Base-by-base conservation (phyloP, 2,113 vertebrate genomes). In the Perognathus longimembris region DNA sequence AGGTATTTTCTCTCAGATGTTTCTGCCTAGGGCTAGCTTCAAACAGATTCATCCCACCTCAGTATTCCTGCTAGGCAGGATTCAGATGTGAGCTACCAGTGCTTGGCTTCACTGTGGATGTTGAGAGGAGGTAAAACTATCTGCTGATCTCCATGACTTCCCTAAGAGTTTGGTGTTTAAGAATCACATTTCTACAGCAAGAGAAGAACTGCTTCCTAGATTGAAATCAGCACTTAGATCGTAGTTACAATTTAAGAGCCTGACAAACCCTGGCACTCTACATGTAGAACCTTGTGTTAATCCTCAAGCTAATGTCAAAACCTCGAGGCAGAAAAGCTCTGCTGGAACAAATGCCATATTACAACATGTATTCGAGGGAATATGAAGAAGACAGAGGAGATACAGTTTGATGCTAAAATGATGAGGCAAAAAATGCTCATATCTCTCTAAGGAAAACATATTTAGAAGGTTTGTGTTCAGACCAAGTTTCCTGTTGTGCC, bases 361-460 rank as follows among this genome's bases (percentile, higher is more conserved):
- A 34, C 30, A 82, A 64, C 38, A 87, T 50, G 45, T 63, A 63
- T 63, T 77, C n/a, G 79, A 80, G 40, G 22, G 36, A 71, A 40
- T 76, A 74, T 61, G 32, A 66, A 86, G 89, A 94, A 42, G n/a
- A 50, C 7, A 45, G 30, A 36, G 28, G 57, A 73, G 74, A 76
- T 22, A 50, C 7, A 2, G 3, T 88, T 69, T 73, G 84, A 70
- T 45, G 3, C 9, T 85, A 32, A 95, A 81, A 71, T 79, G 61
- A 34, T 71, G 18, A 84, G 50, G 91, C 36, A 91, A 93, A 63
- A 22, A 83, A 69, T 22, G n/a, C 36, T 40, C 26, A 21, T 61
- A 21, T 95, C 34, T 87, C 45, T 76, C 57, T 18, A 77, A 89
- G n/a, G 59, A 83, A 71, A 83, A 83, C 86, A 12, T 77, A 17